Evolutionary conservation across 2,888 invertebrate genomes (phyloP), one percentile per base, ranked within the genome.

Genomic region (Rapana venosa): DNA sequence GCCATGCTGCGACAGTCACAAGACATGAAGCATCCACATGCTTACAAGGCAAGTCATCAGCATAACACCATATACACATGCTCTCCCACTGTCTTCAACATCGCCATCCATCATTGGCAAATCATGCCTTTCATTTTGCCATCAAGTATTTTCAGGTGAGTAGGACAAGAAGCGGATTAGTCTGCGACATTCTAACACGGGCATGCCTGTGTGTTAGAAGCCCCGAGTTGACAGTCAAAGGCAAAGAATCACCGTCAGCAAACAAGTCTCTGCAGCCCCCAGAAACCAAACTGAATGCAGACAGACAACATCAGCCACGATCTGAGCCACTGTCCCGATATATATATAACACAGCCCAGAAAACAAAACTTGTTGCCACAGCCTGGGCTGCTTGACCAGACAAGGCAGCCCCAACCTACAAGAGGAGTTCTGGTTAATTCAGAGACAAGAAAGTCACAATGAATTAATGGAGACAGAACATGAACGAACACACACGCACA

Each of bases 51-150:
- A 58, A 6, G 35, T 58, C 56, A 20, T 58, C 56, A 84, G 47
- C 47, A 83, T 83, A 20, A 47, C 47, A 47, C 35, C 17, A 79
- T 30, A 35, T 1, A 36, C 26, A 30, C 84, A 84, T 84, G 84
- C 84, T 84, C n/a, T 79, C 79, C n/a, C 61, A 2, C 0, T 35
- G 17, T 79, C 66, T 26, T 66, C 66, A 66, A 66, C 26, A 66
- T 66, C 66, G 66, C 66, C 17, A 26, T 26, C 66, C 20, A 26
- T 66, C 66, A 66, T 17, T 83, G 81, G 22, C 26, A 22, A 13
- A 35, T 83, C 81, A 83, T 83, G 81, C 36, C 36, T 79, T 83
- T 83, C 77, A 32, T 79, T 79, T 20, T 79, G 83, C 36, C 47
- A 83, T 26, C 83, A 83, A 47, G 0, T 47, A 47, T 47, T 56